Percentiles rank a stretch among this genome's conserved stretches.
Conservation (phyloP, 30 jellyfish, hydroid and myxozoan genomes). For the Hydra vulgaris region DNA sequence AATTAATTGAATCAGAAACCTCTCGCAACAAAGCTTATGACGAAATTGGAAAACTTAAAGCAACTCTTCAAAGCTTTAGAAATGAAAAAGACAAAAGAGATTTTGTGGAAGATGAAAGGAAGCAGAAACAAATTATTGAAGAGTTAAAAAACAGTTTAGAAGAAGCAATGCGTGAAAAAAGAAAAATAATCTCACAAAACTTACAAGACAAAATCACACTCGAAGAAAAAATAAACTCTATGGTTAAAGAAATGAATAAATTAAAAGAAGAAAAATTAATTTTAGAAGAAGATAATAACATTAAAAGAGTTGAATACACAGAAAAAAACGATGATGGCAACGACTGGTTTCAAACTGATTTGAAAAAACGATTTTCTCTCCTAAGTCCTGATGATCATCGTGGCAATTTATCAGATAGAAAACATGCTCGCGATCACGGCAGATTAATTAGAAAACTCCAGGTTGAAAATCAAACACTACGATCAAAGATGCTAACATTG, state of each 20-base stretch:
- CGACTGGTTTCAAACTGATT: conserved; percentile 34
- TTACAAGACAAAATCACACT: conserved; percentile 16
- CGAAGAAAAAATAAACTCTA: conserved; percentile 12
- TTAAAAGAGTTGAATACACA: conserved; percentile 16
- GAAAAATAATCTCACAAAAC: conserved; percentile 25
- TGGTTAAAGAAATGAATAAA: neutral
- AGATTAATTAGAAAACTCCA: conserved; percentile 55
- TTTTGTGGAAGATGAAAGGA: conserved; percentile 2
- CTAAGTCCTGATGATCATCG: conserved; percentile 35
- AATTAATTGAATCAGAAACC: conserved; percentile 1
- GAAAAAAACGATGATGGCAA: conserved; percentile 22
- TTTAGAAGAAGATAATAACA: conserved; percentile 24
- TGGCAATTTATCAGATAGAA: conserved; percentile 25
- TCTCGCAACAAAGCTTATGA: conserved; percentile 39
- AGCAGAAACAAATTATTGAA: neutral
- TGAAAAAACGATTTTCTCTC: conserved; percentile 34
- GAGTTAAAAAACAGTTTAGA: conserved; percentile 14
- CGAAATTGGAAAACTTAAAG: conserved; percentile 35
- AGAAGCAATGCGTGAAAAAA: neutral
- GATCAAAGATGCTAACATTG: conserved; percentile 49
- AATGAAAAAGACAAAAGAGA: conserved; percentile 18
- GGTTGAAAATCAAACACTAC: conserved; percentile 63
- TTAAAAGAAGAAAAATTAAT: conserved; percentile 26
- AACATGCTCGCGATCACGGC: conserved; percentile 8
- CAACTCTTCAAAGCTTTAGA: conserved; percentile 9